These are phyloP conservation scores for Xylophagus ater DNA, from an alignment of 2,888 invertebrate genomes.

Conservation along the genomic window DNA sequence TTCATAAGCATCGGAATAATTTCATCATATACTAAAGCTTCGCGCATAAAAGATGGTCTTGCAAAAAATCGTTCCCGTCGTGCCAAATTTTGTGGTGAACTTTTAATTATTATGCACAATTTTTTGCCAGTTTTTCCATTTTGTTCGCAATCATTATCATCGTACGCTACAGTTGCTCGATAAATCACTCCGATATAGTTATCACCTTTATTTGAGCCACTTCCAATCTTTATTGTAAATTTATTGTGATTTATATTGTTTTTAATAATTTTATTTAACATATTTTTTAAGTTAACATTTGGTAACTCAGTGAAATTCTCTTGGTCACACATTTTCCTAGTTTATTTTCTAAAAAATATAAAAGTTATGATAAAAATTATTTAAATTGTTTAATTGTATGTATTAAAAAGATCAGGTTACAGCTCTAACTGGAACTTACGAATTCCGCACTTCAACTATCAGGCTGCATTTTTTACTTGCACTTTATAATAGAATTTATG, in stretches of 20 bases:
- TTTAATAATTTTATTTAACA: conserved; percentile 23
- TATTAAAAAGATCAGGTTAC: too few species aligned
- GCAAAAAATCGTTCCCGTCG: conserved; percentile 30
- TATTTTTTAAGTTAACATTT: conserved; percentile 21
- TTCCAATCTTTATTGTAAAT: conserved; percentile 19
- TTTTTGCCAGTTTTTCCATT: neutral
- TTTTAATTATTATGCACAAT: conserved; percentile 26
- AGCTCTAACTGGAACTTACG: too few species aligned
- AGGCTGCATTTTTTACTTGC: too few species aligned
- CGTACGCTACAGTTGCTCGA: conserved; percentile 20
- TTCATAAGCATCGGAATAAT: conserved; percentile 25
- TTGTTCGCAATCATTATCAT: neutral
- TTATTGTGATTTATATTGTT: conserved; percentile 17
- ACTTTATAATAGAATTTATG: too few species aligned
- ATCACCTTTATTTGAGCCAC: conserved; percentile 29
- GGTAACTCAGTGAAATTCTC: too few species aligned
- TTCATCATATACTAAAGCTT: conserved; percentile 28
- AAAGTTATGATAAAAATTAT: too few species aligned
- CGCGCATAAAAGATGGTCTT: conserved; percentile 28
- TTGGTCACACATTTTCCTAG: too few species aligned
- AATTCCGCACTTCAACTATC: too few species aligned
- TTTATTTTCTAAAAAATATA: too few species aligned
- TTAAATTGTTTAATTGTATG: too few species aligned
- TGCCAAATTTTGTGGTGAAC: conserved; percentile 28
- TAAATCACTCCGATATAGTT: conserved; percentile 32